Evolutionary conservation across 2,888 invertebrate genomes (phyloP).

Genomic region (Apotomis capreana): DNA sequence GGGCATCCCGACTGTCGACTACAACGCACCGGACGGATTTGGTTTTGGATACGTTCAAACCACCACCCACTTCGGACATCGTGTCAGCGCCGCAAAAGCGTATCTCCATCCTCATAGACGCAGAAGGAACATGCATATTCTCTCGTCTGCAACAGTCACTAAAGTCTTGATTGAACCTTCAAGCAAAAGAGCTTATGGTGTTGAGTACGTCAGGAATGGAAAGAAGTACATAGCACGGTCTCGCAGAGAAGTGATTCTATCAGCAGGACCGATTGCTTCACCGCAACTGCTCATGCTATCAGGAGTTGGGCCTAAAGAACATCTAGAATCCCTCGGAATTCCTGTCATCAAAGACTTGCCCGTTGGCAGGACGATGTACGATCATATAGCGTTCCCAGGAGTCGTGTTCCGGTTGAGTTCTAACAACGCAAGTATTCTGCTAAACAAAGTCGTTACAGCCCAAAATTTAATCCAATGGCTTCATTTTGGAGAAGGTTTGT

Average conservation of each 20-base stretch:
- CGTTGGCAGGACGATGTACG: slow-evolving; percentile 86
- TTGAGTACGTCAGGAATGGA: slow-evolving; percentile 85
- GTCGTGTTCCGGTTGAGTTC: slow-evolving; percentile 74
- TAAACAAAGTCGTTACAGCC: slow-evolving; percentile 71
- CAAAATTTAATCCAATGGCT: slow-evolving; percentile 74
- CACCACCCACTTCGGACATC: slow-evolving; percentile 84
- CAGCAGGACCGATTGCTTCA: slow-evolving; percentile 93
- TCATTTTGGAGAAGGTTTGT: slow-evolving; percentile 80
- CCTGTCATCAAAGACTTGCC: slow-evolving; percentile 85
- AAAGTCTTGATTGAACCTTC: slow-evolving; percentile 77
- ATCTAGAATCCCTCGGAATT: slow-evolving; percentile 82
- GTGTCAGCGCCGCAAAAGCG: slow-evolving; percentile 87
- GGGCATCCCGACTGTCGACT: slow-evolving; percentile 83
- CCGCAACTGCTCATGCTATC: slow-evolving; percentile 97
- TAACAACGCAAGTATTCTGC: slow-evolving; percentile 72
- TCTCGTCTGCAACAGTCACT: slow-evolving; percentile 70
- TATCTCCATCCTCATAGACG: slow-evolving; percentile 85
- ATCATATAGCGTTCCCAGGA: slow-evolving; percentile 83
- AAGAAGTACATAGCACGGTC: slow-evolving; percentile 82
- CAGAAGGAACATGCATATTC: slow-evolving; percentile 85
- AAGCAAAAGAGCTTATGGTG: slow-evolving; percentile 86
- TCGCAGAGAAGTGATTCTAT: slow-evolving; percentile 91
- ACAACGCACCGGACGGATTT: slow-evolving; percentile 84
- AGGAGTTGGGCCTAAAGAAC: slow-evolving; percentile 85
- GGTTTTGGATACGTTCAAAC: slow-evolving; percentile 83